Base-by-base conservation (phyloP, 1,140 invertebrate species). In the Hypsibius dujardini region DNA sequence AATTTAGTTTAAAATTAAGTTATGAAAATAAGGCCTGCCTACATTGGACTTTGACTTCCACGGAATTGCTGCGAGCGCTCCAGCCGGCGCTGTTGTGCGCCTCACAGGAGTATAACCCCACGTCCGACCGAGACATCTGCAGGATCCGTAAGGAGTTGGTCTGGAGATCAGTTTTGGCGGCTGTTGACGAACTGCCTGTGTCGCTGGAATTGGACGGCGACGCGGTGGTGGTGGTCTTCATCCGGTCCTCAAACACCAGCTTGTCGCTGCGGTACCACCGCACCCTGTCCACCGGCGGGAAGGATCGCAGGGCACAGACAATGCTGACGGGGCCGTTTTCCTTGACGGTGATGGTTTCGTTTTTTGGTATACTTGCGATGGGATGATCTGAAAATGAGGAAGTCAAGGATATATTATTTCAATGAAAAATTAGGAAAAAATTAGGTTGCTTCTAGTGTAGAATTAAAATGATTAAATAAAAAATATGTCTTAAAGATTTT, bases 261-360 rank as follows among this genome's bases (percentile, higher is more conserved):
- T 67, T 67, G 42, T 67, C 62, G 62, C 45, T 67, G 12, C 62
- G 62, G 42, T 67, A 67, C 62, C 62, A 67, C 12, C 62, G 62
- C 12, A 67, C 62, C 42, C 45, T 67, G 42, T 67, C 62, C 12
- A 67, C 62, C 12, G 42, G 42, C 42, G 62, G 62, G 0, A 15
- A 7, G 42, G 62, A 12, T 45, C 42, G 12, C 12, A 67, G 7
- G 3, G 62, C 12, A 67, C 62, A 67, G 3, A 42, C 12, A 42
- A 67, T 67, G 62, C 45, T 12, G 7, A 67, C 45, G 12, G 62
- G 62, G 42, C 62, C 62, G 42, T 67, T 67, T 42, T 67, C 62
- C 45, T 67, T 67, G 12, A 42, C 12, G 7, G 45, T 7, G 7
- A 67, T 67, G 12, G 62, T 67, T 7, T 67, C 62, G 62, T 67